Conservation (phyloP, 2,113 vertebrate species). For the Oceanodroma tethys region DNA sequence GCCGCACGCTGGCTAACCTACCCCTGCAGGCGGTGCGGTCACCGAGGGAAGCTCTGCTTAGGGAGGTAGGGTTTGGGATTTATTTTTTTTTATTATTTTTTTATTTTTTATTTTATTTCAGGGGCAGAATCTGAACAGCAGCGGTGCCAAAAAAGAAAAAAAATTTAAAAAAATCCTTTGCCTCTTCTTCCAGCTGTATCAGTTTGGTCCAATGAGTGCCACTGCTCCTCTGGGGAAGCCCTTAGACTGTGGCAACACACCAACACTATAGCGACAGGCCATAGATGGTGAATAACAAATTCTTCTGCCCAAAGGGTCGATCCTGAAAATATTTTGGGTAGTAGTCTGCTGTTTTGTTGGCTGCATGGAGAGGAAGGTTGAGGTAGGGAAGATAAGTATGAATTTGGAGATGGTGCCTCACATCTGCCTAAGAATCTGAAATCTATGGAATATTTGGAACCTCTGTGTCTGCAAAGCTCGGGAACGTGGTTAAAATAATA, state of each 20-base stretch:
- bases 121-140: not conserved
- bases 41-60: not conserved
- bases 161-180: not conserved
- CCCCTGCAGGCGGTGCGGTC: not conserved
- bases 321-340: not conserved
- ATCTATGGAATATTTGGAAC: not conserved
- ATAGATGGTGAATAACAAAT: fast-evolving
- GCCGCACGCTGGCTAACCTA: not conserved
- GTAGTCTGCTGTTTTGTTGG: not conserved
- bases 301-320: not conserved
- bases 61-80: not conserved
- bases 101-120: not conserved
- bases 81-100: not conserved
- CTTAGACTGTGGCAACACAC: not conserved
- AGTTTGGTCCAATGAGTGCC: not conserved
- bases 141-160: not conserved
- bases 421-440: not conserved
- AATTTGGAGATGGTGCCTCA: not conserved
- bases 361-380: not conserved
- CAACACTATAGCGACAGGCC: not conserved
- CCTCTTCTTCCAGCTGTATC: not conserved
- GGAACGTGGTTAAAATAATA: not conserved
- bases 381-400: not conserved
- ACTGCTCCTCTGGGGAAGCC: not conserved
- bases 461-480: not conserved